A percentile compares a stretch with the other conserved stretches of the same genome.
phyloP scores from a whole-genome alignment of 2,888 invertebrate genomes.

The Acrobasis consociella region DNA sequence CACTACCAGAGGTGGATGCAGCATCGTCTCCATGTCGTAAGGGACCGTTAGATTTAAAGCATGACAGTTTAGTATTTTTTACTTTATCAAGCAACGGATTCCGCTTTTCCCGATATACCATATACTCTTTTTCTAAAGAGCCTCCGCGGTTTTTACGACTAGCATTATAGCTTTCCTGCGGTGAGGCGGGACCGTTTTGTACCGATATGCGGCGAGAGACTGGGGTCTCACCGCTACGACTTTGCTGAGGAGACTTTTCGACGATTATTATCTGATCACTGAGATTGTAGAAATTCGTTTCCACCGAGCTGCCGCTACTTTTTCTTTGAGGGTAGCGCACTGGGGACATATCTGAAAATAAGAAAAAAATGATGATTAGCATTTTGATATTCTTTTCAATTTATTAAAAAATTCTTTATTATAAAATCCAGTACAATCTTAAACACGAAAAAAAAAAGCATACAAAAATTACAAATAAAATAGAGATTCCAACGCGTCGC shows the following conservation, averaged over 20 bases:
- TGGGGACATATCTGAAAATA: conserved; percentile 84
- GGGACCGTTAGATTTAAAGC: conserved; percentile 84
- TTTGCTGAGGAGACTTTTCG: conserved; percentile 80
- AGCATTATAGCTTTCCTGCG: conserved; percentile 76
- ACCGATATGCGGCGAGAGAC: conserved; percentile 71
- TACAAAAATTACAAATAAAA: too few species aligned
- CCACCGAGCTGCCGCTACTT: conserved; percentile 84
- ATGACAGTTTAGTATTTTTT: conserved; percentile 87
- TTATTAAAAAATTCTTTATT: too few species aligned
- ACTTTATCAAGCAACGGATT: conserved; percentile 88
- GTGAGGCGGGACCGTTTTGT: conserved; percentile 68
- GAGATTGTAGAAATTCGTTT: conserved; percentile 87
- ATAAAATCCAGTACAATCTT: too few species aligned
- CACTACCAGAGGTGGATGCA: conserved; percentile 78
- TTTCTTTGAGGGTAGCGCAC: conserved; percentile 84
- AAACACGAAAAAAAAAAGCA: too few species aligned
- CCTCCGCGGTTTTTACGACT: conserved; percentile 75
- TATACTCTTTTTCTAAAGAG: conserved; percentile 82
- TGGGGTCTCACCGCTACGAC: conserved; percentile 67
- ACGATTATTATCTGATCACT: conserved; percentile 83
- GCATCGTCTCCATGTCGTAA: conserved; percentile 76
- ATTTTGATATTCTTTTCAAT: too few species aligned
- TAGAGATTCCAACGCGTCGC: too few species aligned
- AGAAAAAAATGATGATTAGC: conserved; percentile 27
- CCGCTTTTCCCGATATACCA: conserved; percentile 84